Percentiles rank a stretch among this genome's conserved stretches.
Conservation (phyloP, 2,888 invertebrate genomes). For the Tenodera sinensis region DNA sequence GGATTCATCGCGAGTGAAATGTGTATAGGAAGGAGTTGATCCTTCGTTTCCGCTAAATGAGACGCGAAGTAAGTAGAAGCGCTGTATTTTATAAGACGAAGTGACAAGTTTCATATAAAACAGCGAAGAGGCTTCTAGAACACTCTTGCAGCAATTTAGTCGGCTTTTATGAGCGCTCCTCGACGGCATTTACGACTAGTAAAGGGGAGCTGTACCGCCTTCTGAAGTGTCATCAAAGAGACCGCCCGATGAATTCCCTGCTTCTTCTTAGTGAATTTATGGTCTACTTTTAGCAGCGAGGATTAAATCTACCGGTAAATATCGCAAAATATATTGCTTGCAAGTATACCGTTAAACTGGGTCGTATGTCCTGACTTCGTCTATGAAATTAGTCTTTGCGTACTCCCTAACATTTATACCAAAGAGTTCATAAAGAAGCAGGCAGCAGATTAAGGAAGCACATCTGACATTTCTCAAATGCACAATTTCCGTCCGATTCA, state of each 20-base stretch:
- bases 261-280: neutral
- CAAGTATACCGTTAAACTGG: neutral
- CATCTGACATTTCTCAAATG: too few relatives aligned
- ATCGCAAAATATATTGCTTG: neutral
- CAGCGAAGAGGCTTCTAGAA: neutral
- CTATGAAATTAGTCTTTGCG: too few relatives aligned
- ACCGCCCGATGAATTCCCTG: neutral
- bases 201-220: neutral
- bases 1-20: neutral
- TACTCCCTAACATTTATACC: too few relatives aligned
- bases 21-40: neutral
- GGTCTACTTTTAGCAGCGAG: neutral
- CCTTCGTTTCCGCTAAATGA: neutral
- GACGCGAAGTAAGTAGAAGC: neutral
- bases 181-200: neutral
- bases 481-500: too few relatives aligned
- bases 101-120: neutral
- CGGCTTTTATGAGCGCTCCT: neutral
- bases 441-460: too few relatives aligned
- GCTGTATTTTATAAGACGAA: neutral
- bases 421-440: too few relatives aligned
- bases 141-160: neutral
- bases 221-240: neutral
- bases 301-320: neutral
- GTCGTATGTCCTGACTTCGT: too few relatives aligned